Percentiles rank a stretch among this genome's conserved stretches.
Conservation (phyloP, 2,113 vertebrate species). For the Columba janthina region DNA sequence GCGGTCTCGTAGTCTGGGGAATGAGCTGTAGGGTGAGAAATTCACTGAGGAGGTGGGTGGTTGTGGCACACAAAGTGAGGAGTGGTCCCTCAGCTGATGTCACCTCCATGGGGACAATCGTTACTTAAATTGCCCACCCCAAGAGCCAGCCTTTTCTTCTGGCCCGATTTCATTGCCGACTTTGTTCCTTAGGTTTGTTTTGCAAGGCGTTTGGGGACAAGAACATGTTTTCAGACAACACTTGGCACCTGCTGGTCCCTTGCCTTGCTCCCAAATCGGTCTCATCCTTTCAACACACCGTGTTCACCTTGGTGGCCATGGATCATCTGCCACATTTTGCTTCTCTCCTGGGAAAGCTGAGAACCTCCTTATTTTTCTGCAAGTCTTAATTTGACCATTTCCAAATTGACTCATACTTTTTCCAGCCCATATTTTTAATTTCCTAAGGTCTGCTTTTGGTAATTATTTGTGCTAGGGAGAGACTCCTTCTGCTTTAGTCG, state of each 20-base stretch:
- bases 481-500: not conserved
- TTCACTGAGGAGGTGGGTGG: not conserved
- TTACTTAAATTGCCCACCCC: not conserved
- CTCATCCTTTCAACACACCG: not conserved
- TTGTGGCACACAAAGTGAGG: not conserved
- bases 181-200: not conserved
- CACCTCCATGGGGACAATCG: rapidly evolving
- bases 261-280: not conserved
- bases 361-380: not conserved
- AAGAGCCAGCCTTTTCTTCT: not conserved
- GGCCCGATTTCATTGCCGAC: not conserved
- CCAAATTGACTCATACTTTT: not conserved
- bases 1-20: not conserved
- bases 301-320: rapidly evolving
- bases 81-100: not conserved
- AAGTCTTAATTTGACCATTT: not conserved
- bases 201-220: not conserved
- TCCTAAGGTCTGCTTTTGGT: not conserved
- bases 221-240: rapidly evolving
- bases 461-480: not conserved
- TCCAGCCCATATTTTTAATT: not conserved
- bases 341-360: not conserved
- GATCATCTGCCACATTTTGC: rapidly evolving
- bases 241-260: not conserved
- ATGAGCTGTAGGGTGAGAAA: not conserved